phyloP scores from a whole-genome alignment of 2,888 invertebrate species.

The Nezara viridula region DNA sequence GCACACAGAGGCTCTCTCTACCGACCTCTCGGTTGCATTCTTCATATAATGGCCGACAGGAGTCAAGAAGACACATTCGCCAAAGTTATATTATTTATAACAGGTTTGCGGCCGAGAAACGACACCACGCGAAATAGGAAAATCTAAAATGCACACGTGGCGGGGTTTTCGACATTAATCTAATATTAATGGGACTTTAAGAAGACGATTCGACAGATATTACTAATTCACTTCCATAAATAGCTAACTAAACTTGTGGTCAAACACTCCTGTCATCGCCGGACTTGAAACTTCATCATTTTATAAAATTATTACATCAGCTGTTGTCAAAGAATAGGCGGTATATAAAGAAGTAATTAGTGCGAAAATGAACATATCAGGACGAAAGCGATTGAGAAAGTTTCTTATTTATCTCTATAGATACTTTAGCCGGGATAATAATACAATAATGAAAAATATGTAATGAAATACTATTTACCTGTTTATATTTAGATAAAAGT shows the following conservation, averaged over 20 bases:
- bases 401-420: too few species aligned
- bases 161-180: neutral
- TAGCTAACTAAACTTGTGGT: neutral
- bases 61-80: neutral
- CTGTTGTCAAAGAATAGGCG: too few species aligned
- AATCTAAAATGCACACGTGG: neutral
- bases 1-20: slow-evolving; percentile 65
- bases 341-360: too few species aligned
- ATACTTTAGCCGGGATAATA: too few species aligned
- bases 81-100: neutral
- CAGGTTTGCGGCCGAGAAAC: rapidly evolving
- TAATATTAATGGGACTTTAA: neutral
- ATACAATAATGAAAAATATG: too few species aligned
- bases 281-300: too few species aligned
- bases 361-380: too few species aligned
- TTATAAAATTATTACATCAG: too few species aligned
- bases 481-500: too few species aligned
- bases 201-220: neutral
- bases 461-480: too few species aligned
- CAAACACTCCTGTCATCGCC: too few species aligned
- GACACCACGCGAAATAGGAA: neutral
- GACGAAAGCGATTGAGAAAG: too few species aligned
- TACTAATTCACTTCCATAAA: neutral
- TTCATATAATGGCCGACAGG: neutral
- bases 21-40: slow-evolving; percentile 7